Percentiles rank a stretch among this genome's conserved stretches.
phyloP scores from a whole-genome alignment of 1,140 invertebrate species.

The Drosophila repletoides region DNA sequence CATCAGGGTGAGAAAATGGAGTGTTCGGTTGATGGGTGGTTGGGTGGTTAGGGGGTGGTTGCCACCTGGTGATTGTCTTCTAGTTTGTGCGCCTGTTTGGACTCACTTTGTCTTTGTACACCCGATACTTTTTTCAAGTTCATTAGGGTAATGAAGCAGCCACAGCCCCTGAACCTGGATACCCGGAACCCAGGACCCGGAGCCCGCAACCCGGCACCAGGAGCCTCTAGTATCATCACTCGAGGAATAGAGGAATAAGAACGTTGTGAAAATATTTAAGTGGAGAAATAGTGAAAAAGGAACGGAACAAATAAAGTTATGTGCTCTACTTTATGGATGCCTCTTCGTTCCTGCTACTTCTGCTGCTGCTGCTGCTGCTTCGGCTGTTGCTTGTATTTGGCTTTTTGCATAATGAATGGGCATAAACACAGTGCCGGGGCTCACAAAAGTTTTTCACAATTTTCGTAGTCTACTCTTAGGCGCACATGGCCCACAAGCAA shows the following conservation, averaged over 20 bases:
- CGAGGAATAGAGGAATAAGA: conserved; percentile 11
- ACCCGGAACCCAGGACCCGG: background rate
- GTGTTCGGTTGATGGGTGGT: background rate
- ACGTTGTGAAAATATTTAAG: conserved; percentile 30
- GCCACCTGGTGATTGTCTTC: conserved; percentile 71
- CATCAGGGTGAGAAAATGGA: background rate
- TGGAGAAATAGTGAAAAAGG: conserved; percentile 12
- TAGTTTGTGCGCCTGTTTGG: conserved; percentile 29
- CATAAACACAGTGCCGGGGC: conserved; percentile 40
- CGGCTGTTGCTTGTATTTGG: conserved; percentile 55
- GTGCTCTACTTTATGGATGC: conserved; percentile 58
- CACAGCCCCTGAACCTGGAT: conserved; percentile 38
- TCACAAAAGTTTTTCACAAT: conserved; percentile 53
- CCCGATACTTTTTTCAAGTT: conserved; percentile 79
- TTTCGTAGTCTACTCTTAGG: conserved; percentile 31
- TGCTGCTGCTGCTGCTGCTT: too few species aligned
- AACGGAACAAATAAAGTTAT: conserved; percentile 51
- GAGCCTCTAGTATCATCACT: background rate
- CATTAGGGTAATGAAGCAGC: conserved; percentile 80
- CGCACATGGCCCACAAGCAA: conserved; percentile 41
- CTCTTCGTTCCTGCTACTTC: conserved; percentile 34
- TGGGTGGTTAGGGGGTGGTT: background rate
- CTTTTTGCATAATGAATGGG: conserved; percentile 77
- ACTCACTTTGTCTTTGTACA: conserved; percentile 66
- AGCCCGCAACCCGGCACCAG: too few species aligned